Evolutionary conservation across 2,888 invertebrate genomes (phyloP), one percentile per base, ranked within the genome.

Genomic region (Cylloceria caligata): DNA sequence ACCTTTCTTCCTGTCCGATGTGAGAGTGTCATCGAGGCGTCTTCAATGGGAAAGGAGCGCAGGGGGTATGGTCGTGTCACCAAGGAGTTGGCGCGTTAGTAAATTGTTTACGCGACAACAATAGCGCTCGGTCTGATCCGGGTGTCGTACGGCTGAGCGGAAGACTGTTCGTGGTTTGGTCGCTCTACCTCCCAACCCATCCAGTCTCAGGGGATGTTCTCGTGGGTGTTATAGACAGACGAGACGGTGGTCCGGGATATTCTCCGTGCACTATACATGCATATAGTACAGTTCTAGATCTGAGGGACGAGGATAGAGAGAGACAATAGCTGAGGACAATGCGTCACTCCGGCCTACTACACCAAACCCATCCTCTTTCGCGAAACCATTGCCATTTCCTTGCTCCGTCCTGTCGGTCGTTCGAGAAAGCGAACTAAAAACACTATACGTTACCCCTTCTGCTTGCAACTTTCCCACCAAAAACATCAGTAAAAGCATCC

Each of bases 61-160:
- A n/a, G 13, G 3, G 9, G 19, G 27, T 42, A 13, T 9, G 36
- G 24, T 9, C n/a, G 49, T 65, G 73, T 30, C 47, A 55, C 36
- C 65, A 45, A 67, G 67, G 57, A 68, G 42, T 52, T 45, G 72
- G 42, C 45, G 69, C 36, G 78, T 80, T 81, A 52, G 82, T 80
- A 84, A 87, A 87, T 86, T 85, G 84, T 87, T 87, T 86, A 85
- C 79, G 64, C 64, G 81, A 65, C 69, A 68, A 86, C 87, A 87
- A 86, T 87, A 62, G 84, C 24, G 73, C 68, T 69, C 64, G 69
- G 64, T 67, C 60, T 79, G 83, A 84, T 80, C 83, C 79, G 57
- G 74, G 47, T 69, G 71, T 67, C 68, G 57, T 27, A 60, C 76
- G 65, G 77, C 65, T 68, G 42, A 52, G 49, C 65, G 81, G 80